Base-by-base conservation (phyloP, 2,888 invertebrate species). In the Hemistola chrysoprasaria region DNA sequence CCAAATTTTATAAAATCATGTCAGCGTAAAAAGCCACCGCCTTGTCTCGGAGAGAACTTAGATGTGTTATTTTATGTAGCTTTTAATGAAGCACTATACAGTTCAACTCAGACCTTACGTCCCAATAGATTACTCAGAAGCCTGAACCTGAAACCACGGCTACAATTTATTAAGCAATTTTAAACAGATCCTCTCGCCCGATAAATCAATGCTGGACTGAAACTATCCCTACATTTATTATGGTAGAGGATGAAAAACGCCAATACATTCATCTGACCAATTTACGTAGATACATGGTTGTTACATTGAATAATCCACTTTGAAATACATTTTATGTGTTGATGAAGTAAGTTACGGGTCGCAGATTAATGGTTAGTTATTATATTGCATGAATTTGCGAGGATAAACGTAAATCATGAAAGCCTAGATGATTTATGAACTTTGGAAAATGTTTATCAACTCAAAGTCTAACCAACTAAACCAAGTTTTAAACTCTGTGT, bases 141-240 rank as follows among this genome's bases (percentile, higher is more conserved):
- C 37, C 32, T 24, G 33, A 47, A 43, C 39, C 35, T 35, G 42
- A 23, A 45, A 37, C 33, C 33, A 47, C 52, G 41, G 47, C 40
- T 38, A 53, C 63, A 54, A 61, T 65, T 57, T 66, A 66, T 60
- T 62, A 60, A 65, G 59, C 65, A 62, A 69, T 65, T 70, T 70
- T 62, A 67, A 66, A 57, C 62, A 56, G 49, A 49, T 51, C 46
- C 56, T 40, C 57, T 46, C 59, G 59, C 64, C 62, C 55, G 53
- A 76, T 78, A 73, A 77, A 78, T 79, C 77, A 77, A 66, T 65
- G 71, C 56, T 68, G 59, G 49, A 42, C 56, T 58, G 61, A 63
- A 65, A 71, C 71, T 74, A 70, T 62, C 66, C 63, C 62, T 53
- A 55, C 75, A 77, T 80, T 73, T 68, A 72, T 78, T 68, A 65